phyloP scores from a whole-genome alignment of 2,888 invertebrate species.

The Horisme vitalbata region DNA sequence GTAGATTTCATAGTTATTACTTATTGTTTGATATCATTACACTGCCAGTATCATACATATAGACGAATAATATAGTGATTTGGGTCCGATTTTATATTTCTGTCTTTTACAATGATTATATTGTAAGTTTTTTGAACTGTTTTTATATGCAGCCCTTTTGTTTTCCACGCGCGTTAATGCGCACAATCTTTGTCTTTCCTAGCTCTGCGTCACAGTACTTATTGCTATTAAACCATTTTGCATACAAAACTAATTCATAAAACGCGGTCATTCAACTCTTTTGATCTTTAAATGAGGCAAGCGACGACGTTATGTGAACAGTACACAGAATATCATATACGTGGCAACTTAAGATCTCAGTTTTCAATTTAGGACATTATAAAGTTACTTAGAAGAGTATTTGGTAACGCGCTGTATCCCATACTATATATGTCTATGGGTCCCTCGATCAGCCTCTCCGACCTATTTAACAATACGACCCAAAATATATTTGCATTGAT shows the following conservation, averaged over 20 bases:
- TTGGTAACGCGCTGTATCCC: too few relatives aligned
- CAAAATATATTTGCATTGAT: too few relatives aligned
- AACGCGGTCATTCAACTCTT: too few relatives aligned
- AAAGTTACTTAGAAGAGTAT: too few relatives aligned
- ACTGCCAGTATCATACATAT: constrained; percentile 79
- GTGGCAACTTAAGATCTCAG: too few relatives aligned
- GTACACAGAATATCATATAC: too few relatives aligned
- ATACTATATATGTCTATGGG: too few relatives aligned
- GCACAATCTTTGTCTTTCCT: constrained; percentile 41
- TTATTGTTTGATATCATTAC: constrained; percentile 68
- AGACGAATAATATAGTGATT: constrained; percentile 74
- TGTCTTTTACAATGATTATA: constrained; percentile 74
- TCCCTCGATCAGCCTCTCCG: too few relatives aligned
- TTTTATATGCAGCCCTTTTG: constrained; percentile 58
- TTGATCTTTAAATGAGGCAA: too few relatives aligned
- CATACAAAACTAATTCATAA: constrained; percentile 1
- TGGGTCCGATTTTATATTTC: constrained; percentile 80
- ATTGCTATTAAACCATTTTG: not conserved
- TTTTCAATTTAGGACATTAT: too few relatives aligned
- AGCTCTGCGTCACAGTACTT: constrained; percentile 52
- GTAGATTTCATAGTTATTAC: constrained; percentile 66
- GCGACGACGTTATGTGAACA: too few relatives aligned
- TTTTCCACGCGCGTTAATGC: constrained; percentile 40
- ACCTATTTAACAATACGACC: too few relatives aligned
- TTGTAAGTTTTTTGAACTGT: constrained; percentile 76